These are phyloP conservation scores for Noctua comes DNA, from an alignment of 2,888 invertebrate species.

Conservation along the genomic window DNA sequence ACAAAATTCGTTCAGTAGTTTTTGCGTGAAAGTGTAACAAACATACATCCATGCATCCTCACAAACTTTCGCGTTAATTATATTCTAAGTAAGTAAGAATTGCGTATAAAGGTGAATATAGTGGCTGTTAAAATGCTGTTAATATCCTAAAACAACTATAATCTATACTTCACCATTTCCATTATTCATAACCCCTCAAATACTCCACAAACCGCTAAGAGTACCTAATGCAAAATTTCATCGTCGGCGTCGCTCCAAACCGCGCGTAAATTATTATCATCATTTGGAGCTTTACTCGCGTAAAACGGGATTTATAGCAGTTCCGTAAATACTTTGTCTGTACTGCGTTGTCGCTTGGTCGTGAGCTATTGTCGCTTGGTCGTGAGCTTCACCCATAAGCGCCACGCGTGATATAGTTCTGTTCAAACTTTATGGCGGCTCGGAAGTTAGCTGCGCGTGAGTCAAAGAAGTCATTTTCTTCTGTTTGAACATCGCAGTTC, in stretches of 20 bases:
- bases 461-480: neutral
- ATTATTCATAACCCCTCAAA: neutral
- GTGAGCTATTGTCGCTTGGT: neutral
- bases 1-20: too few species aligned
- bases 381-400: neutral
- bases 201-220: constrained; percentile 23
- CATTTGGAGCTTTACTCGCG: constrained; percentile 17
- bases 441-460: neutral
- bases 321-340: constrained; percentile 4
- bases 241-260: constrained; percentile 33
- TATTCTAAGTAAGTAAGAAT: neutral
- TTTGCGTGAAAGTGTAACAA: too few species aligned
- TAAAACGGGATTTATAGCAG: constrained; percentile 31
- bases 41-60: too few species aligned
- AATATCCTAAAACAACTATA: neutral
- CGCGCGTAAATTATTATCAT: constrained; percentile 51
- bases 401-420: neutral
- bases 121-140: neutral
- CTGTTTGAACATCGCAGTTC: neutral
- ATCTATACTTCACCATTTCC: neutral
- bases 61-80: too few species aligned
- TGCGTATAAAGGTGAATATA: neutral
- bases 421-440: neutral
- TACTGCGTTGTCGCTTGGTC: neutral
- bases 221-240: constrained; percentile 37